Percentiles rank a stretch among this genome's conserved stretches.
phyloP scores from a whole-genome alignment of 2,797 vertebrate species.

The Epinephelus awoara region DNA sequence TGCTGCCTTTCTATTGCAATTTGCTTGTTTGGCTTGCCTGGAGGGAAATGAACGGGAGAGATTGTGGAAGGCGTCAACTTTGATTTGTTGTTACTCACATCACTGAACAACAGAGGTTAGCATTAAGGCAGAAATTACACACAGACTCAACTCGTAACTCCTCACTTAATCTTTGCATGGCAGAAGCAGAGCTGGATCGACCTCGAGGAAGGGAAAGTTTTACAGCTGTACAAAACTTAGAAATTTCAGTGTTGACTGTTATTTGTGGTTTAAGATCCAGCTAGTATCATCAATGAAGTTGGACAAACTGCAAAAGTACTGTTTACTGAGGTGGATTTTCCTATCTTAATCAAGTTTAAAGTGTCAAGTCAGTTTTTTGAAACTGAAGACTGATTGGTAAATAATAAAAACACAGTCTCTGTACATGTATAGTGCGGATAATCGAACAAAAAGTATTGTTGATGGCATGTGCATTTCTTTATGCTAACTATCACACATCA shows the following conservation, averaged over 20 bases:
- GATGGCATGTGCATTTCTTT: too few species aligned
- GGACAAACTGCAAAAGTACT: background rate
- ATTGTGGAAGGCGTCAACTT: conserved; percentile 39
- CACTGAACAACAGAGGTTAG: conserved; percentile 60
- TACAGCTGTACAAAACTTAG: background rate
- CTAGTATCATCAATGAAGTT: background rate
- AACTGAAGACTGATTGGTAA: background rate
- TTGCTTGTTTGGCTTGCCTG: conserved; percentile 54
- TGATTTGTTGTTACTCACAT: conserved; percentile 70
- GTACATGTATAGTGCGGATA: too few species aligned
- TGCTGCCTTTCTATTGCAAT: conserved; percentile 50
- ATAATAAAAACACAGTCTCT: too few species aligned
- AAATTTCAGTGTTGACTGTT: background rate
- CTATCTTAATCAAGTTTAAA: background rate
- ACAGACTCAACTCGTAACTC: conserved; percentile 26
- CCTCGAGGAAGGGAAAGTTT: background rate
- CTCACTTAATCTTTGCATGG: conserved; percentile 27
- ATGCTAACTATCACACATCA: background rate
- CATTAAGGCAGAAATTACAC: conserved; percentile 55
- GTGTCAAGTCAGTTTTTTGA: background rate
- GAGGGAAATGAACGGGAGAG: conserved; percentile 65
- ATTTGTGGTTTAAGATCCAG: background rate
- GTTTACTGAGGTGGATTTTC: background rate
- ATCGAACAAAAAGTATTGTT: background rate
- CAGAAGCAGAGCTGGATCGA: background rate